phyloP scores from a whole-genome alignment of 30 jellyfish, hydroid and myxozoan genomes.

The Aurelia sp. region DNA sequence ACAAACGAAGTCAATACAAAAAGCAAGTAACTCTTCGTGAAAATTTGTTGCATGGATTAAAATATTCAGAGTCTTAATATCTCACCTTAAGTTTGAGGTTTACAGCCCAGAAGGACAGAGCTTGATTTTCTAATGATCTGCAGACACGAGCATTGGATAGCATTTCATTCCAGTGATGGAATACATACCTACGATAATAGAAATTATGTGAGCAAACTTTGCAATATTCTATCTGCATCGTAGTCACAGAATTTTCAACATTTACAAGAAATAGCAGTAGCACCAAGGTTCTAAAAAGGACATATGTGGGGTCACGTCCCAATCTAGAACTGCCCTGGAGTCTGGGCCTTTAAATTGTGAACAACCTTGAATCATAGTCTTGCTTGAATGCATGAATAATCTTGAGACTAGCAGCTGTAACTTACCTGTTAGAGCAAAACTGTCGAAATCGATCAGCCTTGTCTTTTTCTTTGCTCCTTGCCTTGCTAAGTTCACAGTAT shows the following conservation, averaged over 20 bases:
- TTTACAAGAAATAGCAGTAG: too few relatives aligned
- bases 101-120: conserved; percentile 70
- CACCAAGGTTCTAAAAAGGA: too few relatives aligned
- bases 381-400: too few relatives aligned
- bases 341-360: not conserved
- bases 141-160: not conserved
- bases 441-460: conserved; percentile 41
- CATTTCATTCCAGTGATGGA: conserved; percentile 9
- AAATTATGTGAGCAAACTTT: not conserved
- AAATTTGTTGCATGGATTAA: too few relatives aligned
- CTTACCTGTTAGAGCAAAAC: not conserved
- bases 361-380: too few relatives aligned
- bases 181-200: not conserved
- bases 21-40: too few relatives aligned
- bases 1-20: too few relatives aligned
- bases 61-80: not conserved
- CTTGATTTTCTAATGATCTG: conserved; percentile 54
- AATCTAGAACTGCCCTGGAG: too few relatives aligned
- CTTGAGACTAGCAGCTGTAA: too few relatives aligned
- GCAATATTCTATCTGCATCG: too few relatives aligned
- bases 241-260: too few relatives aligned
- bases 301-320: too few relatives aligned
- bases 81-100: conserved; percentile 56
- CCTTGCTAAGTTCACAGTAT: conserved; percentile 13
- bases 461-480: conserved; percentile 6